These are phyloP conservation scores for Sebastiscus albofasciatus DNA, from an alignment of 2,797 vertebrate species.

Conservation along the genomic window DNA sequence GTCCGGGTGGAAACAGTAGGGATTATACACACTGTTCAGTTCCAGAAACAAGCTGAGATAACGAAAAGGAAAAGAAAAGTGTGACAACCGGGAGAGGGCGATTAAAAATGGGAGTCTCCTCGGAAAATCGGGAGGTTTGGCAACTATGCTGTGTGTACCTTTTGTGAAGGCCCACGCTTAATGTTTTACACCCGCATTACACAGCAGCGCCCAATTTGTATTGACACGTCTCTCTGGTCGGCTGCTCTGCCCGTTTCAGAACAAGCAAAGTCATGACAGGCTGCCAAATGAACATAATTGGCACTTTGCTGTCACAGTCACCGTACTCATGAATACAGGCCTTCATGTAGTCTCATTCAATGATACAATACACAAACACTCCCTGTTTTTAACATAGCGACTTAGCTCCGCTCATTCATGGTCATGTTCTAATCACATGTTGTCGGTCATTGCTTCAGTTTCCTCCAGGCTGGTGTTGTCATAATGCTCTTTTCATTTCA, in stretches of 20 bases:
- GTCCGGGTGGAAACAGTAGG: too few relatives aligned
- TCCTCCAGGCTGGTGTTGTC: neutral
- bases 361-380: neutral
- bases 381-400: neutral
- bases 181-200: neutral
- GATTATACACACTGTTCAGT: too few relatives aligned
- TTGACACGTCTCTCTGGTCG: neutral
- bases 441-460: neutral
- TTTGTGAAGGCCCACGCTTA: too few relatives aligned
- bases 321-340: neutral
- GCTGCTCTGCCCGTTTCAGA: constrained; percentile 1
- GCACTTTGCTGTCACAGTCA: constrained; percentile 10
- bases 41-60: too few relatives aligned
- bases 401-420: too few relatives aligned
- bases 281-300: constrained; percentile 21
- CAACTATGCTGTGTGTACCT: too few relatives aligned
- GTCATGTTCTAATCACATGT: neutral
- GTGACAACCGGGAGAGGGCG: too few relatives aligned
- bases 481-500: neutral
- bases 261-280: neutral
- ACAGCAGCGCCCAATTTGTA: neutral
- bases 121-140: too few relatives aligned
- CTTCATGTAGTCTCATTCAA: neutral
- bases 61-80: too few relatives aligned
- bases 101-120: too few relatives aligned